Base-by-base conservation (phyloP, 1,140 invertebrate species). In the Nautilus pompilius region DNA sequence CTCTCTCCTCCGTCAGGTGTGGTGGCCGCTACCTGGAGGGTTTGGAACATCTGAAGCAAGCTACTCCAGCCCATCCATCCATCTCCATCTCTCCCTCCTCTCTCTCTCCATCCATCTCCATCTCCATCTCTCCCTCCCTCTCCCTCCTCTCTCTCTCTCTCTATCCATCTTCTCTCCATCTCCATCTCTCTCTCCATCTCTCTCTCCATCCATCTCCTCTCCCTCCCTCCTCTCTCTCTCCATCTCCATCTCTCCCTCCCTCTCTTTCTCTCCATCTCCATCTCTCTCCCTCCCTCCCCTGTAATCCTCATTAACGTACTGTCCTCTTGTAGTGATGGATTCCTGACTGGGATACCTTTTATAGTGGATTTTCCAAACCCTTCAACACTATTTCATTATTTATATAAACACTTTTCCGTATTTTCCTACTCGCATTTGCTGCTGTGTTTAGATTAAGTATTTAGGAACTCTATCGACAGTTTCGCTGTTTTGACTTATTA, bases 111-210 rank as follows among this genome's bases (percentile, higher is more conserved):
- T 45, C 26, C 48, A 15, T 46, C 22, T 46, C 45, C 41, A n/a
- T 46, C 24, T 57, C 41, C 46, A n/a, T 66, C 48, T 59, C 28
- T 63, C 24, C 63, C 36, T 63, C 29, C 51, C 41, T 63, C 53
- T 66, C 24, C 55, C 10, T 56, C 22, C 54, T 69, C 58, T 67
- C 49, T 63, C 57, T 67, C 60, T 70, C 30, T 59, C 65, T 70
- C 29, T 55, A 48, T 66, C 26, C 57, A 51, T 65, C 59, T 72
- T 63, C 65, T 63, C 61, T 58, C 59, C 15, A 29, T 64, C 59
- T 68, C 63, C 65, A 59, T 71, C 67, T 48, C 53, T 60, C 62
- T 68, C 60, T 65, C 58, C 63, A 60, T 65, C 61, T 34, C 58
- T 63, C 49, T 59, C 56, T 33, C 51, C 30, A 63, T 55, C 54